phyloP scores from a whole-genome alignment of 2,888 invertebrate species.

The Drosophila infuscata region DNA sequence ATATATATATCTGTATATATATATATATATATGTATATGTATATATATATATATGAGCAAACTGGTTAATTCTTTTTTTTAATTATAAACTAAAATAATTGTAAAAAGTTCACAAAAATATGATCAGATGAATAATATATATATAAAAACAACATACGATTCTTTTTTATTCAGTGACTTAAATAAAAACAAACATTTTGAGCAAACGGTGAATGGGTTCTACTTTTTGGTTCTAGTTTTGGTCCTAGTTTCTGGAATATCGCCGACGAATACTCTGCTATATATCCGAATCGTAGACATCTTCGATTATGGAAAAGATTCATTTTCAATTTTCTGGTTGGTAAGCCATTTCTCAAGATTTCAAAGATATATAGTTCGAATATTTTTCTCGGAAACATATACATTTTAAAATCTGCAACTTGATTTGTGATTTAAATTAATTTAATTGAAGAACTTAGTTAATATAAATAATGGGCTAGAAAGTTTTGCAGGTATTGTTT shows the following conservation, averaged over 20 bases:
- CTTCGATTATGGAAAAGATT: not conserved
- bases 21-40: slow-evolving; percentile 8
- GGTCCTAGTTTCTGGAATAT: not conserved
- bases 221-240: not conserved
- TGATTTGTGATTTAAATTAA: not conserved
- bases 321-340: not conserved
- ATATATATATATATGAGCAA: slow-evolving; percentile 51
- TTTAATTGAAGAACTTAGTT: not conserved
- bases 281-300: not conserved
- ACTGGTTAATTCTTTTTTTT: slow-evolving; percentile 79
- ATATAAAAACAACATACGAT: slow-evolving; percentile 54
- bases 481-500: not conserved
- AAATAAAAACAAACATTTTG: not conserved
- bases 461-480: not conserved
- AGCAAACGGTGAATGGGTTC: not conserved
- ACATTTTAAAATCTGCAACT: not conserved
- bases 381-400: fast-evolving
- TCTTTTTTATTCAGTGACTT: slow-evolving; percentile 25
- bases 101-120: slow-evolving; percentile 80
- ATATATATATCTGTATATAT: slow-evolving; percentile 33
- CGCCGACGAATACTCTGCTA: not conserved
- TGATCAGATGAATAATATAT: slow-evolving; percentile 80
- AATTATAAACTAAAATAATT: slow-evolving; percentile 77
- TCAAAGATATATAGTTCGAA: not conserved
- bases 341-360: not conserved